A percentile compares a stretch with the other conserved stretches of the same genome.
Evolutionary conservation across 2,113 vertebrate species (phyloP).

Genomic region (Takifugu bimaculatus): DNA sequence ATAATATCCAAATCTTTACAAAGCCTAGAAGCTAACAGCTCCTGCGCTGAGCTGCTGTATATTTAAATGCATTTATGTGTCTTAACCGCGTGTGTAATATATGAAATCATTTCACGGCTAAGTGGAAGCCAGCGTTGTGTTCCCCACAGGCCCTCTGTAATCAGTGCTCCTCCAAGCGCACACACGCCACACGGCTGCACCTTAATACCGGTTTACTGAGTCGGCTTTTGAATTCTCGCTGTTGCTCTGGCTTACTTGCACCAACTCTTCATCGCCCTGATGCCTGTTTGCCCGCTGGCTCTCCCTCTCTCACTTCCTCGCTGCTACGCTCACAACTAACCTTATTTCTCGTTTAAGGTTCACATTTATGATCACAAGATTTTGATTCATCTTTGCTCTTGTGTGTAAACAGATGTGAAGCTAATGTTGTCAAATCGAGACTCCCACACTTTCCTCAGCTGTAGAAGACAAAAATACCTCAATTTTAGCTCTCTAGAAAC

Average conservation of each 20-base stretch:
- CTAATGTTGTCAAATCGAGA: too few species aligned
- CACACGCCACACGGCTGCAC: constrained; percentile 56
- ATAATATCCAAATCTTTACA: constrained; percentile 6
- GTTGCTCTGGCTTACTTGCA: constrained; percentile 23
- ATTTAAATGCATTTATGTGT: constrained; percentile 40
- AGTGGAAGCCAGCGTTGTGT: constrained; percentile 52
- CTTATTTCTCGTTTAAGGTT: not conserved
- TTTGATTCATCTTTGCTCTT: not conserved
- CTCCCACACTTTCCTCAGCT: too few species aligned
- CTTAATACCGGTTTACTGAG: constrained; percentile 63
- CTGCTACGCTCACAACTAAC: constrained; percentile 12
- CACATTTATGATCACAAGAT: not conserved
- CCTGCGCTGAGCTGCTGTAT: constrained; percentile 17
- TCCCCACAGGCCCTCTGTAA: constrained; percentile 59
- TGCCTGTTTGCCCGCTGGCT: constrained; percentile 15
- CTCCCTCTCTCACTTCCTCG: constrained; percentile 8
- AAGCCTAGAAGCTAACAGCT: not conserved
- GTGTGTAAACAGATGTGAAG: too few species aligned
- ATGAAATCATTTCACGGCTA: constrained; percentile 63
- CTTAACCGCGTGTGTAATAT: constrained; percentile 47
- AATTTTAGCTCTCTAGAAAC: not conserved
- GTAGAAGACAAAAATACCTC: too few species aligned
- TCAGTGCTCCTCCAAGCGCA: constrained; percentile 61
- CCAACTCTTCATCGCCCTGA: constrained; percentile 39
- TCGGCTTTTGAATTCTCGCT: constrained; percentile 53